Percentiles rank a stretch among this genome's conserved stretches.
Evolutionary conservation across 2,888 invertebrate genomes (phyloP).

Genomic region (Pristionchus entomophagus): DNA sequence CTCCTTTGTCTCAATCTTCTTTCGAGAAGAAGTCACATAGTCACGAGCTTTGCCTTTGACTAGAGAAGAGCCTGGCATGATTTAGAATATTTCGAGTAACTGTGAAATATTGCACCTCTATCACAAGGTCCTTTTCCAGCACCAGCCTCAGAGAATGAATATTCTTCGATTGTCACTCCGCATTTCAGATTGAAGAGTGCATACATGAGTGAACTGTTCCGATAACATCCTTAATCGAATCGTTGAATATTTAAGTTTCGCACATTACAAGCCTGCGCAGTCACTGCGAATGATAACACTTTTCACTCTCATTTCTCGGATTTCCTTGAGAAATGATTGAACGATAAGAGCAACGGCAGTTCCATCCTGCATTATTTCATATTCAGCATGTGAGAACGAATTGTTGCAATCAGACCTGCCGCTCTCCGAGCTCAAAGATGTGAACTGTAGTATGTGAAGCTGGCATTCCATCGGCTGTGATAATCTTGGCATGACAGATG

Average conservation of each 20-base stretch:
- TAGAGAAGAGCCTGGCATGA: neutral
- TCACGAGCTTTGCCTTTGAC: neutral
- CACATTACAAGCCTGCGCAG: neutral
- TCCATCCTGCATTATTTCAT: neutral
- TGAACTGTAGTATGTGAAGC: neutral
- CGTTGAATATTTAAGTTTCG: neutral
- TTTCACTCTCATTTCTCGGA: neutral
- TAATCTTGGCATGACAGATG: neutral
- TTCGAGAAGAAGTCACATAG: neutral
- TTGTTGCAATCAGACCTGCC: neutral
- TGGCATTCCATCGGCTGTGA: neutral
- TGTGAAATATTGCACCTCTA: neutral
- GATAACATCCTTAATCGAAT: neutral
- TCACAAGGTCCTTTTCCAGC: slow-evolving; percentile 12
- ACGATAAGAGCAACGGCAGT: neutral
- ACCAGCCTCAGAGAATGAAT: neutral
- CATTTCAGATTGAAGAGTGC: neutral
- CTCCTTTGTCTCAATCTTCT: neutral
- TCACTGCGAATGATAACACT: neutral
- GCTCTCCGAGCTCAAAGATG: slow-evolving; percentile 10
- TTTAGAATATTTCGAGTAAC: too few species aligned
- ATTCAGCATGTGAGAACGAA: too few species aligned
- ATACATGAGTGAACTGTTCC: neutral
- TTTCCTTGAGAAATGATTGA: neutral
- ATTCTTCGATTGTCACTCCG: neutral